phyloP scores from a whole-genome alignment of 1,140 invertebrate species.

The Drosophila dunni region DNA sequence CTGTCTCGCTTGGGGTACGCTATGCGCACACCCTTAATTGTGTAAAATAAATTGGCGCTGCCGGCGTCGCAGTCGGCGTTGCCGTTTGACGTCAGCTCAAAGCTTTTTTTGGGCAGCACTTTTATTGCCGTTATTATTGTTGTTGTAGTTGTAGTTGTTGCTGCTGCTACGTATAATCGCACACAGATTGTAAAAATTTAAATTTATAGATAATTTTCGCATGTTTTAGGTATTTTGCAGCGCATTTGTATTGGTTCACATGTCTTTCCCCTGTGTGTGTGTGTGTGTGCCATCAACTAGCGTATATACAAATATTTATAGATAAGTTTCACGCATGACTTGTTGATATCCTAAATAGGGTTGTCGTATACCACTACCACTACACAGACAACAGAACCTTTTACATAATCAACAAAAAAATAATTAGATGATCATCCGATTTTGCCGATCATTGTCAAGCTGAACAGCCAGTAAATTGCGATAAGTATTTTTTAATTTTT shows the following conservation, averaged over 20 bases:
- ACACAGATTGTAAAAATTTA: constrained; percentile 82
- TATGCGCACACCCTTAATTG: constrained; percentile 79
- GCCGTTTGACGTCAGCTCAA: constrained; percentile 77
- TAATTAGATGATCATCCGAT: not conserved
- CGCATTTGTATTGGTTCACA: constrained; percentile 18
- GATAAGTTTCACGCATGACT: constrained; percentile 78
- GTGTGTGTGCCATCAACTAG: constrained; percentile 45
- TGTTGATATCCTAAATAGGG: constrained; percentile 68
- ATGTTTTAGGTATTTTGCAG: constrained; percentile 71
- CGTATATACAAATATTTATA: constrained; percentile 52
- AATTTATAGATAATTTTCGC: constrained; percentile 83
- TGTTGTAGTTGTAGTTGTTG: constrained; percentile 47
- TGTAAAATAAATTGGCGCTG: constrained; percentile 81
- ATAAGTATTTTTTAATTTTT: too few relatives aligned
- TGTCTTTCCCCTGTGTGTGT: constrained; percentile 13
- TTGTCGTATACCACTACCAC: constrained; percentile 22
- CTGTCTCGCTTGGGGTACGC: constrained; percentile 30
- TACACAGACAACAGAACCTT: constrained; percentile 11
- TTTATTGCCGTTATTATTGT: constrained; percentile 53
- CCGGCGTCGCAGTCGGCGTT: constrained; percentile 40
- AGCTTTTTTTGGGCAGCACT: constrained; percentile 75
- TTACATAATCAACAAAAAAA: constrained; percentile 20
- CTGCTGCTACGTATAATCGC: constrained; percentile 66
- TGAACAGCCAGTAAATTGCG: too few relatives aligned
- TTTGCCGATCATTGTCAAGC: too few relatives aligned